A percentile compares a stretch with the other conserved stretches of the same genome.
Conservation (phyloP, 2,888 invertebrate species). For the Lamellibrachia satsuma region DNA sequence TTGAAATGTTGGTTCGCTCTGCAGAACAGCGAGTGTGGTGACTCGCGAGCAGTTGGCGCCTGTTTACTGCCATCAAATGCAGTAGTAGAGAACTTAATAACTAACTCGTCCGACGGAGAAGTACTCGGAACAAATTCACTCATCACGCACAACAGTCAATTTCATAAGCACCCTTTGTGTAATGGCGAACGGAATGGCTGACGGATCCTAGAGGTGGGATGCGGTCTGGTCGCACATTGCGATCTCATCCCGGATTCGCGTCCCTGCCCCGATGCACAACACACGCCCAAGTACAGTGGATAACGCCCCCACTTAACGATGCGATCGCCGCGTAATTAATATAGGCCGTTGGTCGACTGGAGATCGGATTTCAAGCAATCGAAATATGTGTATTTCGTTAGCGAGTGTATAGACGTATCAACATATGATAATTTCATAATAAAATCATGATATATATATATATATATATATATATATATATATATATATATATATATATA, state of each 20-base stretch:
- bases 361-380: background rate
- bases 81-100: too few species aligned
- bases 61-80: too few species aligned
- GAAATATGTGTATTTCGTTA: background rate
- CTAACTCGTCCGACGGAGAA: too few species aligned
- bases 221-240: background rate
- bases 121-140: too few species aligned
- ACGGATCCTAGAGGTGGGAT: too few species aligned
- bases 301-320: background rate
- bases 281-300: background rate
- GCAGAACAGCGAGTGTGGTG: too few species aligned
- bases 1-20: too few species aligned
- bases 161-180: too few species aligned
- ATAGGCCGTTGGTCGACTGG: background rate
- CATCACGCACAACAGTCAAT: too few species aligned
- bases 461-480: constrained; percentile 23
- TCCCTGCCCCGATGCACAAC: background rate
- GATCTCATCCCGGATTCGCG: background rate
- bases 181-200: too few species aligned
- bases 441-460: background rate
- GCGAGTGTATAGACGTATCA: background rate
- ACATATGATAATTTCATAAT: background rate
- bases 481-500: constrained; percentile 26
- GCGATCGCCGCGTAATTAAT: background rate
- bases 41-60: too few species aligned